Conservation (phyloP, 2,113 vertebrate genomes). For the Nerophis lumbriciformis region DNA sequence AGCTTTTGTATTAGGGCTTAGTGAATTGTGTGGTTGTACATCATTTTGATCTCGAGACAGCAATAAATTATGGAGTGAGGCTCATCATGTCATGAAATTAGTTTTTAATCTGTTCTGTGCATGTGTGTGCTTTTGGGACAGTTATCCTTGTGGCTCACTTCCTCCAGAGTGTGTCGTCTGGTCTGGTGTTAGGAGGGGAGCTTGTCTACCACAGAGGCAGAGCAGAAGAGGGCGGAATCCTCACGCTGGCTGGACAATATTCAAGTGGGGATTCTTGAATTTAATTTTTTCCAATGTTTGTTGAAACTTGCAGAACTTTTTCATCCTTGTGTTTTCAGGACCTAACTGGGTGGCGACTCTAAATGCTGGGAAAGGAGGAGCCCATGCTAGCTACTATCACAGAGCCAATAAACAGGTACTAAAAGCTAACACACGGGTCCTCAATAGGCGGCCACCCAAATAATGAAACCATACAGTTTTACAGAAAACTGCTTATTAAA, state of each 20-base stretch:
- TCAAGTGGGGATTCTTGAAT: constrained; percentile 68
- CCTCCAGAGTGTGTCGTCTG: constrained; percentile 87
- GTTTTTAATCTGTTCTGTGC: constrained; percentile 11
- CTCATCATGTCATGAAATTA: background rate
- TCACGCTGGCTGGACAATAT: constrained; percentile 93
- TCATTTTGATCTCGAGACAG: too few species aligned
- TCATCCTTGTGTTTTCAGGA: constrained; percentile 61
- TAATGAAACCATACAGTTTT: too few species aligned
- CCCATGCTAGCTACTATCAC: constrained; percentile 95
- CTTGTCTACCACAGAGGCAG: constrained; percentile 90
- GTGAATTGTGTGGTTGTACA: too few species aligned
- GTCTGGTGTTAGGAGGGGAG: constrained; percentile 90
- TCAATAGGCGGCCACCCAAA: too few species aligned
- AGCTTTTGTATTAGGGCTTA: too few species aligned
- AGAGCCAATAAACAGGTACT: constrained; percentile 88
- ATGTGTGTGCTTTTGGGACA: constrained; percentile 49
- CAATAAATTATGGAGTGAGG: too few species aligned
- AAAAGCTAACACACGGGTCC: too few species aligned
- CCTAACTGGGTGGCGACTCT: constrained; percentile 86
- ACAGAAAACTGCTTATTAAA: too few species aligned
- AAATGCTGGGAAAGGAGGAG: constrained; percentile 89
- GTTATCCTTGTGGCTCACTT: constrained; percentile 95
- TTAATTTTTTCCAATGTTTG: background rate
- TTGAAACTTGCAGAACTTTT: background rate
- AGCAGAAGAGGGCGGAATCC: constrained; percentile 89